These are phyloP conservation scores for chimpanzee (Pan troglodytes) DNA, from an alignment of 2,113 vertebrate genomes.

Conservation along the genomic window NHGRI_mPanTro3-v2.1_pri NC_072411.2:56479501-56480000, in stretches of 20 bases:
- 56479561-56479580: conserved; percentile 43
- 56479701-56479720: not conserved
- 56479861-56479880: too few species aligned
- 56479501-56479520: not conserved
- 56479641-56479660: not conserved
- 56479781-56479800: conserved; percentile 19
- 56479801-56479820: not conserved
- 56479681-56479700: not conserved
- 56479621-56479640: conserved; percentile 8
- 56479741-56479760: not conserved
- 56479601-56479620: not conserved
- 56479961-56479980: too few species aligned
- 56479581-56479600: conserved; percentile 12
- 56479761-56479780: not conserved
- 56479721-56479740: not conserved
- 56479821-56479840: too few species aligned
- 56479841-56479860: too few species aligned
- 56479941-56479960: too few species aligned
- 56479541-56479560: conserved; percentile 29
- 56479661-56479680: not conserved
- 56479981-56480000: too few species aligned
- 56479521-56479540: conserved; percentile 49
- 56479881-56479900: too few species aligned
- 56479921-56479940: too few species aligned
- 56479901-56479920: too few species aligned